A percentile compares a stretch with the other conserved stretches of the same genome.
Evolutionary conservation across 2,888 invertebrate genomes (phyloP).

Genomic region (Apamea sordens): DNA sequence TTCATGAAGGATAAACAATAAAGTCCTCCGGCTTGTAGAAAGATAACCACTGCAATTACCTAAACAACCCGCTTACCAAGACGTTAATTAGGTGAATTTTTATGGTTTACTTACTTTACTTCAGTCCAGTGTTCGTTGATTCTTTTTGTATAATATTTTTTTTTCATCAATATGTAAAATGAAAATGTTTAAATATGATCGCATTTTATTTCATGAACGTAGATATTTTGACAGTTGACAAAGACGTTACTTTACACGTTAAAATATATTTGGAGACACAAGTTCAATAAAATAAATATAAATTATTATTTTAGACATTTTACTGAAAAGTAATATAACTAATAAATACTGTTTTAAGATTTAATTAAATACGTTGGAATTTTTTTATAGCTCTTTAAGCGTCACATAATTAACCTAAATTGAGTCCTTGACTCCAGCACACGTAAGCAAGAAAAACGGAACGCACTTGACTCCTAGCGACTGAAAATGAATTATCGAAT

Average conservation of each 20-base stretch:
- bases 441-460: constrained; percentile 31
- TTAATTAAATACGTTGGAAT: neutral
- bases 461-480: constrained; percentile 58
- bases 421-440: neutral
- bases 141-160: neutral
- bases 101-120: neutral
- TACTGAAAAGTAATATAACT: neutral
- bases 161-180: neutral
- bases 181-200: constrained; percentile 5
- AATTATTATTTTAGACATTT: too few species aligned
- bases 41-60: neutral
- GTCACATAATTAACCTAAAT: neutral
- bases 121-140: neutral
- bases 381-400: neutral
- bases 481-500: constrained; percentile 65
- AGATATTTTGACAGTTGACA: constrained; percentile 46
- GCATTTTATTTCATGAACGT: constrained; percentile 44
- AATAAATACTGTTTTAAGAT: neutral
- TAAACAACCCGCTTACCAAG: neutral
- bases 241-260: constrained; percentile 36
- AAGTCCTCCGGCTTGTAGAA: neutral
- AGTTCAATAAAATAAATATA: neutral
- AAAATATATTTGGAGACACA: neutral
- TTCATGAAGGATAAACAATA: neutral
- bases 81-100: neutral